Conservation (phyloP, 2,888 invertebrate genomes). For the Euproctis similis region DNA sequence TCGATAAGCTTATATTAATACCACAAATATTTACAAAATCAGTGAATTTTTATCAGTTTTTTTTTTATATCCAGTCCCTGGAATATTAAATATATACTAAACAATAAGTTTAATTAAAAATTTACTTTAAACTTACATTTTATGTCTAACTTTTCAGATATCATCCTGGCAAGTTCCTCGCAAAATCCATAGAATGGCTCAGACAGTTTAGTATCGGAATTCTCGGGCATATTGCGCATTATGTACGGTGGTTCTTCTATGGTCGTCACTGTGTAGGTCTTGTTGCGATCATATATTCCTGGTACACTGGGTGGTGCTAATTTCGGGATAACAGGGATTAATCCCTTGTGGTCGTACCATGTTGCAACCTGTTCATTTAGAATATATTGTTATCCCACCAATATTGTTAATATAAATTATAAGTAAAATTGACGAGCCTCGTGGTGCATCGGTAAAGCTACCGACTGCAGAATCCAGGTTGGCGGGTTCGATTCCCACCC, state of each 20-base stretch:
- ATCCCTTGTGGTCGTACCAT: constrained; percentile 88
- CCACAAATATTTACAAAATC: no score
- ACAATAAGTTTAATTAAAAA: no score
- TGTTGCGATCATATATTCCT: constrained; percentile 84
- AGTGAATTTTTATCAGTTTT: no score
- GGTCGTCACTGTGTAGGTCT: constrained; percentile 90
- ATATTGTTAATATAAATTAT: no score
- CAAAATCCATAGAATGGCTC: constrained; percentile 92
- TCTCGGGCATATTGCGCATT: constrained; percentile 82
- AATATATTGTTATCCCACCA: constrained; percentile 2
- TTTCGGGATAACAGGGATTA: constrained; percentile 83
- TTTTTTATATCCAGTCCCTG: no score
- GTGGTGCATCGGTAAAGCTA: no score
- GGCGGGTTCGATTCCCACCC: no score
- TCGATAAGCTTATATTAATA: no score
- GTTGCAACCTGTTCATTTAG: constrained; percentile 80
- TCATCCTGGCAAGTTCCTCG: constrained; percentile 89
- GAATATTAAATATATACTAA: no score
- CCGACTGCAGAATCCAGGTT: no score
- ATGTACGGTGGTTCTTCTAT: constrained; percentile 92
- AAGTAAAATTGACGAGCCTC: no score
- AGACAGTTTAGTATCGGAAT: constrained; percentile 79
- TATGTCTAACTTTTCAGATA: constrained; percentile 87
- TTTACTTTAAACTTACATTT: constrained; percentile 91
- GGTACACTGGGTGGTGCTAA: constrained; percentile 79